phyloP scores from a whole-genome alignment of 1,140 invertebrate species.

The Mercenaria mercenaria region DNA sequence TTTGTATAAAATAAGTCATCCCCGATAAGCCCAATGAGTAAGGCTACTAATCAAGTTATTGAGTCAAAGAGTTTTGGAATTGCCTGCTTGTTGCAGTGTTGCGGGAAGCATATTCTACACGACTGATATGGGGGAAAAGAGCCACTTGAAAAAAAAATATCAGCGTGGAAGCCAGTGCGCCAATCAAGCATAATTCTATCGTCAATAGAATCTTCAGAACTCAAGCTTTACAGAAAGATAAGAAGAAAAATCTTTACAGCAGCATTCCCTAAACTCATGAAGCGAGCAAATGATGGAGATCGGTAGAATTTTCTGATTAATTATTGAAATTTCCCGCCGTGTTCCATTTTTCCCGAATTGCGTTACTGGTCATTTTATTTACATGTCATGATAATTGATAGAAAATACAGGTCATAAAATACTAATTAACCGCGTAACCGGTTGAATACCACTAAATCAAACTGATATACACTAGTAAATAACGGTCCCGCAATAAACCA shows the following conservation, averaged over 20 bases:
- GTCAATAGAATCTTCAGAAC: background rate
- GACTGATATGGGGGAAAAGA: too few species aligned
- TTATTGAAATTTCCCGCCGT: constrained; percentile 9
- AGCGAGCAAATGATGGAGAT: background rate
- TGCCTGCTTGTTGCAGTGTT: too few species aligned
- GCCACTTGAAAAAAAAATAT: background rate
- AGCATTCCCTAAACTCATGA: background rate
- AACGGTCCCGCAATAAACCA: too few species aligned
- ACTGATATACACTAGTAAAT: too few species aligned
- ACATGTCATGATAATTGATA: background rate
- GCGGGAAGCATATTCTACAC: too few species aligned
- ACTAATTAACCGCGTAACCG: too few species aligned
- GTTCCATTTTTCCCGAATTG: background rate
- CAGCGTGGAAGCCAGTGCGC: background rate
- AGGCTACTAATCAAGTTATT: too few species aligned
- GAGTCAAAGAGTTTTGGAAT: too few species aligned
- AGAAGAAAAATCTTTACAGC: background rate
- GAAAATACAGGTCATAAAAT: too few species aligned
- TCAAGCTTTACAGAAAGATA: background rate
- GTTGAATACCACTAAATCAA: too few species aligned
- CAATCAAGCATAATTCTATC: background rate
- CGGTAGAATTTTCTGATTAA: background rate
- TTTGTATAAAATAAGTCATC: too few species aligned
- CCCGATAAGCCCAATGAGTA: too few species aligned
- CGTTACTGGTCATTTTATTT: background rate